Evolutionary conservation across 2,888 invertebrate genomes (phyloP), one percentile per base, ranked within the genome.

Genomic region (Drosophila cognata): DNA sequence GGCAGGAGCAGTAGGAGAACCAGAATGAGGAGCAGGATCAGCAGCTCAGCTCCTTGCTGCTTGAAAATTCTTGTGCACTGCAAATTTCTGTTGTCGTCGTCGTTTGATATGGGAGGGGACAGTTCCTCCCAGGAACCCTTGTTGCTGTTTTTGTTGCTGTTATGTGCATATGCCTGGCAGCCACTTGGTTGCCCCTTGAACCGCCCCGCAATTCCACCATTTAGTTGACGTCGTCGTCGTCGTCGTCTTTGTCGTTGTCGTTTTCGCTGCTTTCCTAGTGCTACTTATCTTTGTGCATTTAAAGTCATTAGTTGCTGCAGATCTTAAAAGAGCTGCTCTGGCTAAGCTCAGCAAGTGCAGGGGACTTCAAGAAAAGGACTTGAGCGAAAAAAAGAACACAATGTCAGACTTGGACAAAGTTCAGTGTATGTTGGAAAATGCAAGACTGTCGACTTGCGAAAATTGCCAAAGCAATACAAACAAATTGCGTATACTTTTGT

Each of bases 281-380:
- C 77, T 79, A 84, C 87, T 90, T 87, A 90, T 87, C 87, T 89
- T 77, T 82, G 67, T 73, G 70, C 88, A 84, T 77, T 89, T 87
- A 89, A 90, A 90, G 87, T 89, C 90, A 90, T 90, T 87, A 87
- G 89, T 64, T 73, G 72, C 74, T 65, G 66, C 60, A 53, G 56
- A 62, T 65, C 74, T 68, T 74, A 38, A 82, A 78, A 64, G 41
- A 76, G 74, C 70, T 50, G 61, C 68, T 35, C 68, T 33, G 62
- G 58, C 63, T 74, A 57, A 57, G 43, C 55, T 56, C 57, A 67
- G 64, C 21, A 62, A 62, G 28, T 71, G 57, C 69, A 59, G 31
- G 57, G 59, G 41, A 58, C 69, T 59, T 31, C 25, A 52, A 36
- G 50, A 36, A 51, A 21, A 25, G 28, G 35, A 10, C 35, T 43